phyloP scores from a whole-genome alignment of 2,797 vertebrate species.

The Leontocebus nigricollis region DNA sequence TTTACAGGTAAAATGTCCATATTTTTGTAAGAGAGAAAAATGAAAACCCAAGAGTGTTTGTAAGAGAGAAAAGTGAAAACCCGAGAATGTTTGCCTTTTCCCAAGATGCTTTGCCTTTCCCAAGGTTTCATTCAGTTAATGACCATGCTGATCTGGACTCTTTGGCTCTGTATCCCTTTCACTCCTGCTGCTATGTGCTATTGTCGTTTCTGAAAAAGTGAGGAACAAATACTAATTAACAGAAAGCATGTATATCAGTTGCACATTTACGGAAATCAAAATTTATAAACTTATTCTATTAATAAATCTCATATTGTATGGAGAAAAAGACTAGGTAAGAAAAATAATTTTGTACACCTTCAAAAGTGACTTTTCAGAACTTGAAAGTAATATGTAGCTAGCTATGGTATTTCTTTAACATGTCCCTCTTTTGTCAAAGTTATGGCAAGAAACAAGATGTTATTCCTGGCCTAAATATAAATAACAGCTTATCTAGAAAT shows the following conservation, averaged over 20 bases:
- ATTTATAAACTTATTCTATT: neutral
- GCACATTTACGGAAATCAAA: neutral
- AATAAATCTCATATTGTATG: neutral
- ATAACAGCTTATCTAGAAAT: constrained; percentile 12
- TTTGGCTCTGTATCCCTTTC: neutral
- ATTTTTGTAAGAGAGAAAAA: neutral
- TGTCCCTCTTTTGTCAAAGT: neutral
- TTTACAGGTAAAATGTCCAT: neutral
- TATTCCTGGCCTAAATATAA: neutral
- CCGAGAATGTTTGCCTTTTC: neutral
- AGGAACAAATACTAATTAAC: neutral
- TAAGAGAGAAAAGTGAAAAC: neutral
- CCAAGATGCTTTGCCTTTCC: neutral
- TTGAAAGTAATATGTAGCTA: neutral
- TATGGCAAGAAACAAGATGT: neutral
- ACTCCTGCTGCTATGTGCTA: neutral
- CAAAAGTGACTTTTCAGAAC: constrained; percentile 10
- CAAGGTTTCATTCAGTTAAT: neutral
- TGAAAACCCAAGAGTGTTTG: neutral
- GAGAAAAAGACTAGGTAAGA: neutral
- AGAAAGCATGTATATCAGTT: neutral
- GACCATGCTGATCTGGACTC: neutral
- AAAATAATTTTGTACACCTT: neutral
- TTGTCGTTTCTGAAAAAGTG: neutral
- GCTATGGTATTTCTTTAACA: neutral